These are phyloP conservation scores for Ceyx erithaca DNA, from an alignment of 2,797 vertebrate species.

Conservation along the genomic window DNA sequence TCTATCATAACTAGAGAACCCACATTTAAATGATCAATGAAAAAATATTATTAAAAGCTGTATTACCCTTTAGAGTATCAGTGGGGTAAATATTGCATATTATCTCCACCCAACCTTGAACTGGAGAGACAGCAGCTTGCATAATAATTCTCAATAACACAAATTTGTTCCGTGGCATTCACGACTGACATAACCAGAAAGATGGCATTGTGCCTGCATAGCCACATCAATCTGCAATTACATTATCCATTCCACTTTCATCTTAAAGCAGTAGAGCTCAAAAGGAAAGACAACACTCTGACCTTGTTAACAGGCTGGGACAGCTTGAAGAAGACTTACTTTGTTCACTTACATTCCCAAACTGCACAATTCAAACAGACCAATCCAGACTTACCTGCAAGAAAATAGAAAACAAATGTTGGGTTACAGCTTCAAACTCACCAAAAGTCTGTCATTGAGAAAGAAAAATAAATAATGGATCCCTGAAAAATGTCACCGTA, in stretches of 20 bases:
- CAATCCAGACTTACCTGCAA: constrained; percentile 79
- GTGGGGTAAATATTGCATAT: background rate
- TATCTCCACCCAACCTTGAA: background rate
- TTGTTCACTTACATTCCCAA: constrained; percentile 56
- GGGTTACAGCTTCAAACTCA: background rate
- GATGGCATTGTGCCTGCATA: background rate
- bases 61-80: background rate
- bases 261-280: background rate
- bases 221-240: background rate
- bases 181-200: background rate
- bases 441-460: background rate
- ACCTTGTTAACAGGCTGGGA: constrained; percentile 56
- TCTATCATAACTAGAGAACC: background rate
- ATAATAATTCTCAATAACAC: background rate
- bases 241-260: background rate
- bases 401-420: constrained; percentile 63
- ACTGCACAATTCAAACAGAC: constrained; percentile 51
- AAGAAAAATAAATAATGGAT: background rate
- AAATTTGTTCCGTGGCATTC: background rate
- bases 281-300: constrained; percentile 13
- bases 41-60: background rate
- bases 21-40: background rate
- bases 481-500: background rate
- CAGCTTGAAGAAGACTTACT: constrained; percentile 68
- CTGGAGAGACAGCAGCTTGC: background rate